phyloP scores from a whole-genome alignment of 2,113 vertebrate species.

The Salvelinus namaycush region DNA sequence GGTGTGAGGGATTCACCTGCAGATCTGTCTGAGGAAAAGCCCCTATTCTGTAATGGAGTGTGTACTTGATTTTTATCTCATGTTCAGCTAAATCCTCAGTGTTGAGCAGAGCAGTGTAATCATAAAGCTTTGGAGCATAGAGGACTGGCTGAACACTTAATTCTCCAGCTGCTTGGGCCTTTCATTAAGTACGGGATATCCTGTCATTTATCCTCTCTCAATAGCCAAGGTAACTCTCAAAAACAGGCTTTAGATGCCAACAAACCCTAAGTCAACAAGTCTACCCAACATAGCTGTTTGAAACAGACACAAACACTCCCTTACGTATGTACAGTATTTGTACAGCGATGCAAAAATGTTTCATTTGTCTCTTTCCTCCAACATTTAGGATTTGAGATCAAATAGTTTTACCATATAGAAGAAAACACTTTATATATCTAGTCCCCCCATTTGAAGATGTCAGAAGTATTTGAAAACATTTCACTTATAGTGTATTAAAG shows the following conservation, averaged over 20 bases:
- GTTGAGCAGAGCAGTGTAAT: slow-evolving; percentile 13
- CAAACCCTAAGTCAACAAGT: background rate
- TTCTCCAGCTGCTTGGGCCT: background rate
- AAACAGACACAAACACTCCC: background rate
- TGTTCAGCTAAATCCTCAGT: slow-evolving; percentile 17
- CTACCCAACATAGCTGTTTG: slow-evolving; percentile 1
- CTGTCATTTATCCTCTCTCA: slow-evolving; percentile 3
- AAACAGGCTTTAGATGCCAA: background rate
- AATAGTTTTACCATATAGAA: too few species aligned
- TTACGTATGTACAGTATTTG: too few species aligned
- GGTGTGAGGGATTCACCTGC: slow-evolving; percentile 2
- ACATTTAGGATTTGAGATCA: too few species aligned
- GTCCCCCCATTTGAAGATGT: too few species aligned
- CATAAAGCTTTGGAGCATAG: background rate
- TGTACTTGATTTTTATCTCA: background rate
- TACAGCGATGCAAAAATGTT: too few species aligned
- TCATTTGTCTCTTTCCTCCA: too few species aligned
- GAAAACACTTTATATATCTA: too few species aligned
- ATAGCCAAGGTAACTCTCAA: background rate
- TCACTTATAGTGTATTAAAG: too few species aligned
- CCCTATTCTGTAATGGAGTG: background rate
- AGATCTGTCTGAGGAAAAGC: slow-evolving; percentile 2
- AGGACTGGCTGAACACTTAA: background rate
- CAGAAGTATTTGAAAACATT: too few species aligned
- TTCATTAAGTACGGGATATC: slow-evolving; percentile 9